These are phyloP conservation scores for Diploscapter pachys DNA, from an alignment of 1,140 invertebrate species.

Conservation along the genomic window DNA sequence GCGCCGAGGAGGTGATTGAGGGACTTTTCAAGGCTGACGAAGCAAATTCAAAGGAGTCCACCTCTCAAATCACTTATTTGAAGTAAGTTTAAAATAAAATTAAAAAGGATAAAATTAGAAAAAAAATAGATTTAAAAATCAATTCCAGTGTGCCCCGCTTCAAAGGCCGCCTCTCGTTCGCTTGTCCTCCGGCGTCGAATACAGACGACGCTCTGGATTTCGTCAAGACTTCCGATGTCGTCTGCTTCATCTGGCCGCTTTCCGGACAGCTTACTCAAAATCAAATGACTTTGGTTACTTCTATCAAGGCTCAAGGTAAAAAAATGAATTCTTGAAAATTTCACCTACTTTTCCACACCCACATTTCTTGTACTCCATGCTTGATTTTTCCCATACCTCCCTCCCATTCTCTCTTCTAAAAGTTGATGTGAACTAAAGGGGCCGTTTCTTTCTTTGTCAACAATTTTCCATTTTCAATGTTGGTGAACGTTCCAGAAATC, in stretches of 20 bases:
- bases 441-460: too few relatives aligned
- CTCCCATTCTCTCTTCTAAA: too few relatives aligned
- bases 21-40: constrained; percentile 21
- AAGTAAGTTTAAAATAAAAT: not conserved
- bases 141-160: constrained; percentile 23
- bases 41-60: constrained; percentile 6
- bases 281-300: constrained; percentile 22
- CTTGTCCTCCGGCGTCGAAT: constrained; percentile 12
- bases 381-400: too few relatives aligned
- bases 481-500: too few relatives aligned
- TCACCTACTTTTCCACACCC: too few relatives aligned
- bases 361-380: too few relatives aligned
- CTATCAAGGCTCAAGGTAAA: constrained; percentile 19
- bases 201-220: constrained; percentile 24
- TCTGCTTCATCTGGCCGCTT: constrained; percentile 28
- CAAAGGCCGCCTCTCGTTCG: constrained; percentile 24
- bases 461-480: too few relatives aligned
- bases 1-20: constrained; percentile 17
- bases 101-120: not conserved
- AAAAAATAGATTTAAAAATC: not conserved
- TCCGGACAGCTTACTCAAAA: constrained; percentile 21
- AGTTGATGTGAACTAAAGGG: too few relatives aligned
- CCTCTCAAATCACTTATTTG: constrained; percentile 21
- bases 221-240: constrained; percentile 22
- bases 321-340: too few relatives aligned